These are phyloP conservation scores for Brevimyrus niger DNA, from an alignment of 2,113 vertebrate species.

Conservation along the genomic window DNA sequence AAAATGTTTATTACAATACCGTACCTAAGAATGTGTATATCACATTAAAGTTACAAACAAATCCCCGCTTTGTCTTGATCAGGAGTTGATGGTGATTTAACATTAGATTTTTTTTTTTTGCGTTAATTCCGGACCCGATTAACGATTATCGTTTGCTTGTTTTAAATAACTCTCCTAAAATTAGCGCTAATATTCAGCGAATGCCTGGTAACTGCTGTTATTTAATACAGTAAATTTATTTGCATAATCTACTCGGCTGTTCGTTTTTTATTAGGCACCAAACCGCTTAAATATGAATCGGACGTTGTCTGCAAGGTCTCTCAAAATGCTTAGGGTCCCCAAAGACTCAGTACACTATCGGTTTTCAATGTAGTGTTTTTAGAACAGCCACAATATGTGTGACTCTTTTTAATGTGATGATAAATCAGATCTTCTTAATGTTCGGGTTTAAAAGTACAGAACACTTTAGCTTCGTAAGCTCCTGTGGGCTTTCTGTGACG, in stretches of 20 bases:
- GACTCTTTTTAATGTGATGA: neutral
- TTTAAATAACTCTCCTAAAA: neutral
- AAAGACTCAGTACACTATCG: neutral
- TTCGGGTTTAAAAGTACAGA: neutral
- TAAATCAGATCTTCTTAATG: neutral
- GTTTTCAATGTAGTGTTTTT: neutral
- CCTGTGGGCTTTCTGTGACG: neutral
- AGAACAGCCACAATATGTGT: neutral
- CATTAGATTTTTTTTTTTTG: neutral
- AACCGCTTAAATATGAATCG: neutral
- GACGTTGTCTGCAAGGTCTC: neutral
- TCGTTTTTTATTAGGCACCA: neutral
- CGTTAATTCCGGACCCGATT: neutral
- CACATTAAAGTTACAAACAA: neutral
- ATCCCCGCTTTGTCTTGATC: neutral
- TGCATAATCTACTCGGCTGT: neutral
- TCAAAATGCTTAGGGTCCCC: neutral
- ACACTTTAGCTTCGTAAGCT: neutral
- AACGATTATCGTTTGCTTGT: neutral
- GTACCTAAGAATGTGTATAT: neutral
- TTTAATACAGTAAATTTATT: neutral
- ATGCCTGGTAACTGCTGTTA: neutral
- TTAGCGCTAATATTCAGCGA: neutral
- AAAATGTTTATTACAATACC: neutral
- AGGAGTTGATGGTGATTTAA: neutral